Evolutionary conservation across 2,113 vertebrate genomes (phyloP), one percentile per base, ranked within the genome.

Genomic region (Bubo bubo): DNA sequence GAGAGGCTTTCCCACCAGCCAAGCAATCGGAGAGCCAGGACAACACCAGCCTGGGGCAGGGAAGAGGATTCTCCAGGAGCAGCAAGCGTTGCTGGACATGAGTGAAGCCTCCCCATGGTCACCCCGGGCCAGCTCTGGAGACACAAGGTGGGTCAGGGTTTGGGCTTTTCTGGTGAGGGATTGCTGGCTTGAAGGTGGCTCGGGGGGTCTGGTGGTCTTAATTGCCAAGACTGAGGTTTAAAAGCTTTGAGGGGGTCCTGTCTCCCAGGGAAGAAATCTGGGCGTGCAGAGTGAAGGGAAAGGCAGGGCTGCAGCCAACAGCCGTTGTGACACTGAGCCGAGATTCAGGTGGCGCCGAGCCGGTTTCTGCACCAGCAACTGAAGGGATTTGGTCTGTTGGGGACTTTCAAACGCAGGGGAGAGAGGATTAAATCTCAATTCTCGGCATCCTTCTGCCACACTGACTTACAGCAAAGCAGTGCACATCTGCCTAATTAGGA

Each of bases 21-120:
- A 35, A 86, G 45, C 10, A 4, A 16, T 14, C 3, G 2, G 60
- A 56, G 27, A 12, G 13, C n/a, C 41, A 35, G 55, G 49, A 32
- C 22, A 62, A 20, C 10, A 8, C 47, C 1, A 0, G 10, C 2
- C 5, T 43, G 62, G 19, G 45, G 28, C 60, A 26, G 16, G 20
- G 16, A n/a, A 32, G 47, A 63, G 32, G 56, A 30, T 45, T 63
- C 14, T 37, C 13, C 41, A 37, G 35, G 22, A 82, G 55, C 30
- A 50, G 41, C 0, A 1, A 68, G 23, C 30, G 39, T 41, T 7
- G 6, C 1, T n/a, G 53, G 8, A 34, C 1, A 0, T 2, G 1
- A 1, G 1, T 14, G 76, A 28, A 56, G 47, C 39, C 8, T 50
- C 18, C 23, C 56, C 7, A 0, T 14, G 30, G 55, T 62, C 39